Conservation (phyloP, 2,888 invertebrate genomes). For the Enchytraeus crypticus region DNA sequence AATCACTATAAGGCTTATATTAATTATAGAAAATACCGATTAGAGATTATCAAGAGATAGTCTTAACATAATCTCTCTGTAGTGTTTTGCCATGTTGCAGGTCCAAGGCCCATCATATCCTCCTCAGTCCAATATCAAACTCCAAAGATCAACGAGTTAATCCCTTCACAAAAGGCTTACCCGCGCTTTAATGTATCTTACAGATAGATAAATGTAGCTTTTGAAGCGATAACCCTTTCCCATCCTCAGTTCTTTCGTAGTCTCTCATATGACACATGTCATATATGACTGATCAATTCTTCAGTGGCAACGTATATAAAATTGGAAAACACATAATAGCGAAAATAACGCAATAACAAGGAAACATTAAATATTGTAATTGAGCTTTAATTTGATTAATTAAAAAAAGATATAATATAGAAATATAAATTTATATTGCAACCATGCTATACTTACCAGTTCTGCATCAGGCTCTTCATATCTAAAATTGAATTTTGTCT, state of each 20-base stretch:
- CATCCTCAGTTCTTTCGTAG: no score
- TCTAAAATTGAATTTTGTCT: slow-evolving; percentile 87
- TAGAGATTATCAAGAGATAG: background rate
- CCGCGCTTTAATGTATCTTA: no score
- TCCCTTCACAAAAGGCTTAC: no score
- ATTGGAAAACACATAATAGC: background rate
- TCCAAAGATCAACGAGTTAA: no score
- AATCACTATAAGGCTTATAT: background rate
- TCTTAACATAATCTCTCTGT: background rate
- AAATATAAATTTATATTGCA: no score
- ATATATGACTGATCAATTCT: background rate
- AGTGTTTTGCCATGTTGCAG: no score
- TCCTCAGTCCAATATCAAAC: no score
- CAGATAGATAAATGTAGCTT: no score
- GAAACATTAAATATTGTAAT: background rate
- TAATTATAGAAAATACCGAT: background rate
- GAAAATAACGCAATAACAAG: background rate
- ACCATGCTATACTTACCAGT: slow-evolving; percentile 55
- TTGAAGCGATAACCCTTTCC: no score
- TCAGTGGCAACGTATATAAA: background rate
- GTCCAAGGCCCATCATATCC: no score
- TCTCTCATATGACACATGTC: no score
- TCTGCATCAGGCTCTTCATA: slow-evolving; percentile 93
- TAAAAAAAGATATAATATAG: background rate
- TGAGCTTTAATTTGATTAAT: background rate